Base-by-base conservation (phyloP, 2,888 invertebrate genomes). In the Hymenopus coronatus region DNA sequence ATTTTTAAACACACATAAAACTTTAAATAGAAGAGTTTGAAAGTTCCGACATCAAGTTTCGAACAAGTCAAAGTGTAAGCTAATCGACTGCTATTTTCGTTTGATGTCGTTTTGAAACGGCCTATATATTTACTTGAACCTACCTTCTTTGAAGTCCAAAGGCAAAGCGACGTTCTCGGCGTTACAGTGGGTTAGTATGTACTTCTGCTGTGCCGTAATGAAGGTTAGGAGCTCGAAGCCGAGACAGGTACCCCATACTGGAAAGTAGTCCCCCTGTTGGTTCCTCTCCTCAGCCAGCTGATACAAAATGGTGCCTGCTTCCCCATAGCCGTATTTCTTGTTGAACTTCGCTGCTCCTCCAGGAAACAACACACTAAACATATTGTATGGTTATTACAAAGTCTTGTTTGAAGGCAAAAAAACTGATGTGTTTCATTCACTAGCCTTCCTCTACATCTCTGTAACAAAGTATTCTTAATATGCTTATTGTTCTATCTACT, bases 191-290 rank as follows among this genome's bases (percentile, higher is more conserved):
- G 93, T 93, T 90, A 97, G 94, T 88, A 96, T 95, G 89, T 97
- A 96, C n/a, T 92, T 92, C 4, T 91, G 91, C 6, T 93, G 93
- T 3, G 95, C 93, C 40, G 94, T 95, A 3, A 96, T 93, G 90
- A 96, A 96, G 14, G 96, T 94, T 84, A 98, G 92, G 40, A 97
- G 94, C 92, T 99, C 97, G 93, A 98, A 97, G 33, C 98, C 98
- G 82, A 98, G 94, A 92, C 98, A 98, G 0, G 96, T 98, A 0
- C 98, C 98, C 95, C 97, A 97, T 84, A 99, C 93, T 0, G 98
- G 98, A 92, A 98, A 98, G 92, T 96, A 96, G 88, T 95, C 95
- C 1, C 96, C 97, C 1, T 94, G 93, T 1, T 95, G 93, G 92
- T 98, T 97, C 89, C 96, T 93, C 92, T 95, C 92, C 89, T 94